A percentile compares a stretch with the other conserved stretches of the same genome.
These are phyloP conservation scores for Sebastes ruberrimus DNA, from an alignment of 2,797 vertebrate genomes.

Conservation along the genomic window DNA sequence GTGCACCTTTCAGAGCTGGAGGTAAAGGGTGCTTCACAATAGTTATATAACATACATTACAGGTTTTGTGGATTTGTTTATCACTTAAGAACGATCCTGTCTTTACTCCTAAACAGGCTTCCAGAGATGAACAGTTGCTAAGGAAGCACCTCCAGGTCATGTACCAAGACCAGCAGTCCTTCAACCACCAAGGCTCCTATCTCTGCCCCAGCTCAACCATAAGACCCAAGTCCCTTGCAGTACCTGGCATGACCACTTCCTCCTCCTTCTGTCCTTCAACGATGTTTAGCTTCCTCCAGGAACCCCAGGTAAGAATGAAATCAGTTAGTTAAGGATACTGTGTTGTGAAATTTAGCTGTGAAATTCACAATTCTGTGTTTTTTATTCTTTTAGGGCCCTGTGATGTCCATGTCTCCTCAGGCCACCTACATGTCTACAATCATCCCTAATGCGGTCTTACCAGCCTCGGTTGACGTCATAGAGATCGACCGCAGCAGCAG, in stretches of 20 bases:
- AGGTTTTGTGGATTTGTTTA: background rate
- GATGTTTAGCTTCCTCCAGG: conserved; percentile 75
- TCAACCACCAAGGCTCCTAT: conserved; percentile 74
- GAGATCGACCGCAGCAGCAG: conserved; percentile 87
- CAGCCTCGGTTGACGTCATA: conserved; percentile 92
- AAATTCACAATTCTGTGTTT: background rate
- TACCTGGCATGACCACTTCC: conserved; percentile 89
- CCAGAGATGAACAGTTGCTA: conserved; percentile 80
- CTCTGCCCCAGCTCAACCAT: conserved; percentile 68
- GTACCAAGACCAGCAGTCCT: conserved; percentile 84
- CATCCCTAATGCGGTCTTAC: conserved; percentile 95
- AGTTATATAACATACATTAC: background rate
- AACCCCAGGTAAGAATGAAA: conserved; percentile 71
- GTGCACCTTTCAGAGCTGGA: conserved; percentile 89
- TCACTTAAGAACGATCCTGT: background rate
- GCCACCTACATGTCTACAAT: conserved; percentile 97
- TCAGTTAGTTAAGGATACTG: background rate
- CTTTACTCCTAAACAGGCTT: conserved; percentile 58
- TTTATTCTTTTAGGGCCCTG: conserved; percentile 80
- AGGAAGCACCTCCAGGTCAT: conserved; percentile 84
- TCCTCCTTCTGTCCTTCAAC: conserved; percentile 61
- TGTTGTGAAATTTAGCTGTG: background rate
- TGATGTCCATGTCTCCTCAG: conserved; percentile 98
- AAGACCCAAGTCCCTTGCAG: conserved; percentile 93
- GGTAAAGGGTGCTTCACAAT: conserved; percentile 43